phyloP scores from a whole-genome alignment of 2,797 vertebrate genomes.

The Pseudomugil tenellus region DNA sequence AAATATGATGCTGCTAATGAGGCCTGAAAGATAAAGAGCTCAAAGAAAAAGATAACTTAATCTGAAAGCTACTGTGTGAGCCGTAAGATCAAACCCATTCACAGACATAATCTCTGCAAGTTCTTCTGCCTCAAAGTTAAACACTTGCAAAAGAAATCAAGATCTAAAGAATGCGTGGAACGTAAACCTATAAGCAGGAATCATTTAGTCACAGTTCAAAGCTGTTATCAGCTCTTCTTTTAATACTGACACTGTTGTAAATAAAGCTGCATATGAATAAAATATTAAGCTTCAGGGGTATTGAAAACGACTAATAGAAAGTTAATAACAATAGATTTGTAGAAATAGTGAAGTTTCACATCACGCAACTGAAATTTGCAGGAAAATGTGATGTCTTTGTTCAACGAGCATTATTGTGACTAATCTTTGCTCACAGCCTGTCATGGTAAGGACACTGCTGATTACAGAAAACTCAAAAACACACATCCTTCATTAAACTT shows the following conservation, averaged over 20 bases:
- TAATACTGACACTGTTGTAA: neutral
- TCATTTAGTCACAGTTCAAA: neutral
- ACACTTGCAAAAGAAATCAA: neutral
- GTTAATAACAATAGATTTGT: neutral
- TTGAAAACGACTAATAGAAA: neutral
- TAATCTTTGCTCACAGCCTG: neutral
- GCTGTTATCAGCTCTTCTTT: neutral
- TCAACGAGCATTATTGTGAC: slow-evolving; percentile 2
- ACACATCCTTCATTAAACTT: slow-evolving; percentile 4
- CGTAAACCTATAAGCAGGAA: neutral
- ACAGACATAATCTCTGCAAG: slow-evolving; percentile 24
- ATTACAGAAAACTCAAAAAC: slow-evolving; percentile 2
- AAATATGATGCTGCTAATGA: slow-evolving; percentile 63
- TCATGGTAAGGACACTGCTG: slow-evolving; percentile 1
- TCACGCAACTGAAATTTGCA: neutral
- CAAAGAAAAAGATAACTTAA: slow-evolving; percentile 75
- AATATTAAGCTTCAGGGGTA: neutral
- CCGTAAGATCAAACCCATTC: slow-evolving; percentile 60
- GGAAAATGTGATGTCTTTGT: neutral
- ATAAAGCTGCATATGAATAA: neutral
- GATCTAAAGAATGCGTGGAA: slow-evolving; percentile 15
- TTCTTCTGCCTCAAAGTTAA: slow-evolving; percentile 43
- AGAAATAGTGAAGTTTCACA: neutral
- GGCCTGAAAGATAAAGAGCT: slow-evolving; percentile 68
- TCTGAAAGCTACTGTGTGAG: slow-evolving; percentile 77